A percentile compares a stretch with the other conserved stretches of the same genome.
Conservation (phyloP, 2,888 invertebrate species). For the Eilema caniola region DNA sequence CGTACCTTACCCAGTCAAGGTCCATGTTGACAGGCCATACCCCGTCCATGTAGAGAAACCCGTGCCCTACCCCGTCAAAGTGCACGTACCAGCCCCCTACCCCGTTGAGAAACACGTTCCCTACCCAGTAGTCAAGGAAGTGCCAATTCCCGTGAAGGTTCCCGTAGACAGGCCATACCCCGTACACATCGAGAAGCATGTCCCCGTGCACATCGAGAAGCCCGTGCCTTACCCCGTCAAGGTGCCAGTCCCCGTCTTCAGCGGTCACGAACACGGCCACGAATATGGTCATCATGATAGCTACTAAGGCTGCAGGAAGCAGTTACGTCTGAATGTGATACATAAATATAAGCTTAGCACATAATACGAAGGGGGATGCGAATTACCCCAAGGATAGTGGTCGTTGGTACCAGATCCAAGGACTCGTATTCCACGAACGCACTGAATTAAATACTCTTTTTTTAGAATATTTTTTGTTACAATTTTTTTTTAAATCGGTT, state of each 20-base stretch:
- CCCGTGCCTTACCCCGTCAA: slow-evolving; percentile 89
- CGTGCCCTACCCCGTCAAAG: slow-evolving; percentile 88
- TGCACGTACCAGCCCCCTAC: slow-evolving; percentile 89
- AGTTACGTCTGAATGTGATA: slow-evolving; percentile 84
- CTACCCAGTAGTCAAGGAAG: slow-evolving; percentile 89
- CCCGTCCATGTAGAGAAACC: slow-evolving; percentile 80
- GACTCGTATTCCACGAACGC: slow-evolving; percentile 67
- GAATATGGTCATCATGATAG: slow-evolving; percentile 84
- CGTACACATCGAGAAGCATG: slow-evolving; percentile 89
- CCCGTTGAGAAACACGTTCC: slow-evolving; percentile 88
- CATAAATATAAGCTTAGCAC: slow-evolving; percentile 85
- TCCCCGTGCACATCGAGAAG: slow-evolving; percentile 89
- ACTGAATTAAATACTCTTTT: slow-evolving; percentile 79
- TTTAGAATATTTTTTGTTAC: slow-evolving; percentile 72
- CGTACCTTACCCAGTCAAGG: slow-evolving; percentile 88
- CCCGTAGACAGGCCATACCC: slow-evolving; percentile 89
- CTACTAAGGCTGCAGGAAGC: slow-evolving; percentile 87
- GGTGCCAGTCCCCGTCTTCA: slow-evolving; percentile 85
- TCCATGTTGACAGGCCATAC: slow-evolving; percentile 87
- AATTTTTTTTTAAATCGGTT: slow-evolving; percentile 74
- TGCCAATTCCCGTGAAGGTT: slow-evolving; percentile 89
- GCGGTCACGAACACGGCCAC: slow-evolving; percentile 81
- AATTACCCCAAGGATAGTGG: slow-evolving; percentile 71
- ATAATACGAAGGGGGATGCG: slow-evolving; percentile 71
- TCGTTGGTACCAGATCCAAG: slow-evolving; percentile 55